Evolutionary conservation across 2,113 vertebrate species (phyloP), one percentile per base, ranked within the genome.

Genomic region (Epinephelus fuscoguttatus): DNA sequence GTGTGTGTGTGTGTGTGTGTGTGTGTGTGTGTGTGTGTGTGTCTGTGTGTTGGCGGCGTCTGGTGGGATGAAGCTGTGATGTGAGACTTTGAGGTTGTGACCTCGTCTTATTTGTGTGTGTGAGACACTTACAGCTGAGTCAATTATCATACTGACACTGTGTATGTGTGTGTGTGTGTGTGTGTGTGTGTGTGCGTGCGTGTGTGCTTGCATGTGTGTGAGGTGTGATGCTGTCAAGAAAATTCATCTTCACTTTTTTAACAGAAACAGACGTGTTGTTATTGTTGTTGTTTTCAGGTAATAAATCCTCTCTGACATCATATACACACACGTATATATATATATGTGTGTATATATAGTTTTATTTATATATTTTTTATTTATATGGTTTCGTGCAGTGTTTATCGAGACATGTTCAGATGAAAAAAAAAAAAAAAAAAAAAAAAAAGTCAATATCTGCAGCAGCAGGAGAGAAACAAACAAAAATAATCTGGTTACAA

Each of bases 101-200:
- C 86, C 82, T 76, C 18, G 2, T 68, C 63, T 69, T 75, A 75
- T 81, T 60, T 82, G 37, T 76, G 80, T 68, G 70, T 68, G 70
- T 73, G 66, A 71, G 49, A 79, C 56, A 68, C 64, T 78, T 69
- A 10, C 56, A 79, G 77, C 67, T n/a, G 15, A 40, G 66, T 70
- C 75, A 70, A 53, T 79, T 70, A 79, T 79, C 76, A 77, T 67
- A 21, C 63, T 74, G 57, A n/a, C 33, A 4, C 1, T 45, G 56
- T 6, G 66, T 52, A 66, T 69, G 27, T 50, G 55, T 57, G 74
- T 61, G 42, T 69, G 55, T 60, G 64, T 52, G 37, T 59, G 37
- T 45, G 45, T 45, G 56, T 30, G 56, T 25, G 50, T 21, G 50
- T 21, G 50, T 52, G 3, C 27, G 56, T 30, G 57, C 6, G 50